Conservation (phyloP, 2,888 invertebrate species). For the Ferdinandea cuprea region DNA sequence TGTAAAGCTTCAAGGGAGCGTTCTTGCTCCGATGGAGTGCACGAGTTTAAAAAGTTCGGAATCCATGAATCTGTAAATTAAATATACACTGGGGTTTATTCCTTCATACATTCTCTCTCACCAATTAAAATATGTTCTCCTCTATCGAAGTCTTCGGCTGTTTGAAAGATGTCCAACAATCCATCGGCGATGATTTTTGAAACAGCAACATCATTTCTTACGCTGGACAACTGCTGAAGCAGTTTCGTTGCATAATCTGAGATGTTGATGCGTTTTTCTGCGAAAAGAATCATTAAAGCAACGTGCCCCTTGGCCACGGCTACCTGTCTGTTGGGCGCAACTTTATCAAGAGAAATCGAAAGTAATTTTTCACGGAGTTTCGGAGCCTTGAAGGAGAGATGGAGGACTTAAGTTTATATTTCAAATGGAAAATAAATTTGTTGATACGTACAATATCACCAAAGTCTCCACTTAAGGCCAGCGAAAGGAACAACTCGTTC, state of each 20-base stretch:
- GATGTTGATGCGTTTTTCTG: slow-evolving; percentile 80
- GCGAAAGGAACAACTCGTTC: slow-evolving; percentile 81
- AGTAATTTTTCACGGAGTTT: slow-evolving; percentile 82
- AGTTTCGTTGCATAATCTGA: slow-evolving; percentile 80
- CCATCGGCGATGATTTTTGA: slow-evolving; percentile 78
- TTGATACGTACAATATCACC: slow-evolving; percentile 76
- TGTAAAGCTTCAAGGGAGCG: slow-evolving; percentile 80
- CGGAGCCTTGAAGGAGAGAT: slow-evolving; percentile 76
- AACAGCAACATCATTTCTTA: slow-evolving; percentile 79
- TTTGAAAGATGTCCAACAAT: slow-evolving; percentile 78
- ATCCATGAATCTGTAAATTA: slow-evolving; percentile 79
- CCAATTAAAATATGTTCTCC: slow-evolving; percentile 80
- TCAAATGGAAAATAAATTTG: neutral
- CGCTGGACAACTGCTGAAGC: slow-evolving; percentile 77
- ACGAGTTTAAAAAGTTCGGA: slow-evolving; percentile 79
- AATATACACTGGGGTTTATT: neutral
- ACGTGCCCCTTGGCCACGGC: slow-evolving; percentile 82
- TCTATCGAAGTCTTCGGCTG: slow-evolving; percentile 78
- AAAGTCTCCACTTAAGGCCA: slow-evolving; percentile 79
- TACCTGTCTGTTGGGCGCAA: slow-evolving; percentile 79
- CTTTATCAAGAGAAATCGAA: slow-evolving; percentile 80
- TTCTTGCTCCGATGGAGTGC: slow-evolving; percentile 80
- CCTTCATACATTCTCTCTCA: slow-evolving; percentile 20
- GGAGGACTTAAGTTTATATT: neutral
- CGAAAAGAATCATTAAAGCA: slow-evolving; percentile 81